A percentile compares a stretch with the other conserved stretches of the same genome.
Conservation (phyloP, 2,888 invertebrate genomes). For the Xanthostigma xanthostigma region DNA sequence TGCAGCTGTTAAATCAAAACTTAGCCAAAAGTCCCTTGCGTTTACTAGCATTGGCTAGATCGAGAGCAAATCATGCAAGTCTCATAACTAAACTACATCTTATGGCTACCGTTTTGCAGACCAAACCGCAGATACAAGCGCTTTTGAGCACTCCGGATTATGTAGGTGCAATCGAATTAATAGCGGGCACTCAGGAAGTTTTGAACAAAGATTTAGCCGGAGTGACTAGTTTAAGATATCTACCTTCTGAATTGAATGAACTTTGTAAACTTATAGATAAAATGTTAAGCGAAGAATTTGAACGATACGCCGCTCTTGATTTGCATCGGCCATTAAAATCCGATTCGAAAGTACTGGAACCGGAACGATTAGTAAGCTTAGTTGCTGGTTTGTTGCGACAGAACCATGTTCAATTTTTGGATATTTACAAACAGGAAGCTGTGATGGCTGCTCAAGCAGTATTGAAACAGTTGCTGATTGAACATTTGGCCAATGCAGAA, state of each 20-base stretch:
- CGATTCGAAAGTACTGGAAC: slow-evolving; percentile 48
- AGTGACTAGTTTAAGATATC: slow-evolving; percentile 86
- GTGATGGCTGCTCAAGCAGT: slow-evolving; percentile 76
- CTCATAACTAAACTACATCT: slow-evolving; percentile 66
- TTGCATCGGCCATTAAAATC: slow-evolving; percentile 64
- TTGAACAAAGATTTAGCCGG: slow-evolving; percentile 80
- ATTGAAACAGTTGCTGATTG: slow-evolving; percentile 78
- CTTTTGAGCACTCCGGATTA: slow-evolving; percentile 90
- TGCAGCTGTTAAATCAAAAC: slow-evolving; percentile 61
- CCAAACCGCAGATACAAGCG: slow-evolving; percentile 92
- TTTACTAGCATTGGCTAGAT: slow-evolving; percentile 54
- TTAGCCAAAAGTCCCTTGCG: slow-evolving; percentile 68
- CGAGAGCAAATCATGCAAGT: slow-evolving; percentile 45
- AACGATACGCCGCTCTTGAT: slow-evolving; percentile 79
- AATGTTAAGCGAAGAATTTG: slow-evolving; percentile 92
- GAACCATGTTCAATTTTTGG: slow-evolving; percentile 78
- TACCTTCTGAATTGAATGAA: slow-evolving; percentile 89
- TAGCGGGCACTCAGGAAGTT: slow-evolving; percentile 90
- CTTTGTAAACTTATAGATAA: slow-evolving; percentile 92
- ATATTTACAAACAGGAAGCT: slow-evolving; percentile 75
- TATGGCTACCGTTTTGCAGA: slow-evolving; percentile 93
- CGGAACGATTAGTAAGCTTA: slow-evolving; percentile 76
- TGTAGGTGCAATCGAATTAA: slow-evolving; percentile 92
- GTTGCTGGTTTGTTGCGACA: slow-evolving; percentile 81
- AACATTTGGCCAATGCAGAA: slow-evolving; percentile 46